Conservation (phyloP, 2,797 vertebrate species). For the Crax fasciolata region DNA sequence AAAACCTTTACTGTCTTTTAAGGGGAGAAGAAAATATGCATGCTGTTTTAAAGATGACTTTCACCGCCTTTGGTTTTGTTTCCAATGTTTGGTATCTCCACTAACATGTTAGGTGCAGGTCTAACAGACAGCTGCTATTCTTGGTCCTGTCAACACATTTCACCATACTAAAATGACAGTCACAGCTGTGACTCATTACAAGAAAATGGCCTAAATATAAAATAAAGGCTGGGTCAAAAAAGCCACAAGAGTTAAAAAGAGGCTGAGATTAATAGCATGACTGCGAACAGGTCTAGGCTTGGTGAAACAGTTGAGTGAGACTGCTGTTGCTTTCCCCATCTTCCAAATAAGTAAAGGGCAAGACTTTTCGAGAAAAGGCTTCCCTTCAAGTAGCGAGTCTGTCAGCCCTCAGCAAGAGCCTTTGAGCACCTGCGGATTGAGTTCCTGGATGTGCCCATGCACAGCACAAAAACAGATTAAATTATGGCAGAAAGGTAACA, state of each 20-base stretch:
- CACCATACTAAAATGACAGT: constrained; percentile 72
- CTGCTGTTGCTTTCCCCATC: not conserved
- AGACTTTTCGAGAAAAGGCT: constrained; percentile 44
- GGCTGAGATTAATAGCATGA: constrained; percentile 15
- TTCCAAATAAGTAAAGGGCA: not conserved
- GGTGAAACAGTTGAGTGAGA: constrained; percentile 14
- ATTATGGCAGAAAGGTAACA: not conserved
- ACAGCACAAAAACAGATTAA: not conserved
- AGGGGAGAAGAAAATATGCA: not conserved
- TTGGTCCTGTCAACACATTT: constrained; percentile 77
- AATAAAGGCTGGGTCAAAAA: constrained; percentile 63
- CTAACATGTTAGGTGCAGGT: constrained; percentile 69
- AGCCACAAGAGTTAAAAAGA: constrained; percentile 58
- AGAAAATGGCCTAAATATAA: constrained; percentile 77
- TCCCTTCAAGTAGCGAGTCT: not conserved
- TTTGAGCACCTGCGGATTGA: fast-evolving
- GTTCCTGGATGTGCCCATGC: not conserved
- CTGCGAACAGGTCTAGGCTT: constrained; percentile 54
- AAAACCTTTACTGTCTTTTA: not conserved
- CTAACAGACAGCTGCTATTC: constrained; percentile 81
- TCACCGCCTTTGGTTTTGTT: constrained; percentile 66
- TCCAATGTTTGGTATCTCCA: constrained; percentile 60
- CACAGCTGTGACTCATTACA: constrained; percentile 78
- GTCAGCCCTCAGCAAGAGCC: not conserved
- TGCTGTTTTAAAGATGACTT: not conserved